phyloP scores from a whole-genome alignment of 1,140 invertebrate species.

The Bombus confusus region DNA sequence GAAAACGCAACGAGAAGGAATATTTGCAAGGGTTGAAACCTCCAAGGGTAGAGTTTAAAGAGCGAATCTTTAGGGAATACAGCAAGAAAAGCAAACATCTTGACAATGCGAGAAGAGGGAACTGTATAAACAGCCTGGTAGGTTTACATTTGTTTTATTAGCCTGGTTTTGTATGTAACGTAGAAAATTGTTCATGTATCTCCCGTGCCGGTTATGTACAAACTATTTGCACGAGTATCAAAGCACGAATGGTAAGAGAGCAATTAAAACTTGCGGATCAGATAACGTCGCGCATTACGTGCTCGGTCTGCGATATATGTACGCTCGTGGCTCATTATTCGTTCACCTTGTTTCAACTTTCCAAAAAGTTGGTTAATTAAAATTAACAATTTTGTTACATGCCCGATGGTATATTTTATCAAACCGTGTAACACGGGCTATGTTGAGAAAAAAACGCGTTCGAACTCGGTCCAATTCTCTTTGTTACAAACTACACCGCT shows the following conservation, averaged over 20 bases:
- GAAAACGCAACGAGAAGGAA: not conserved
- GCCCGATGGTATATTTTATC: not conserved
- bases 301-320: not conserved
- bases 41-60: not conserved
- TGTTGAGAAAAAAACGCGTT: not conserved
- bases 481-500: not conserved
- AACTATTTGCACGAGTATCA: not conserved
- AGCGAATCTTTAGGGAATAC: constrained; percentile 3
- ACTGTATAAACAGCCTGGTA: not conserved
- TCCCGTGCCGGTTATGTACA: not conserved
- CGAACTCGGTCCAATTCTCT: not conserved
- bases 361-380: not conserved
- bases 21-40: constrained; percentile 2
- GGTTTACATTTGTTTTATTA: constrained; percentile 10
- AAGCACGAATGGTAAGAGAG: not conserved
- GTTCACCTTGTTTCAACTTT: not conserved
- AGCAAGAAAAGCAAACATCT: not conserved
- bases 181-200: not conserved
- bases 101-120: not conserved
- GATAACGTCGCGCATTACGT: not conserved
- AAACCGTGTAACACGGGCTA: not conserved
- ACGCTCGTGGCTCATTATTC: not conserved
- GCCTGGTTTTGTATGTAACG: not conserved
- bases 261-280: not conserved
- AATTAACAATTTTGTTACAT: not conserved